Evolutionary conservation across 2,113 vertebrate genomes (phyloP).

Genomic region (Perca flavescens): DNA sequence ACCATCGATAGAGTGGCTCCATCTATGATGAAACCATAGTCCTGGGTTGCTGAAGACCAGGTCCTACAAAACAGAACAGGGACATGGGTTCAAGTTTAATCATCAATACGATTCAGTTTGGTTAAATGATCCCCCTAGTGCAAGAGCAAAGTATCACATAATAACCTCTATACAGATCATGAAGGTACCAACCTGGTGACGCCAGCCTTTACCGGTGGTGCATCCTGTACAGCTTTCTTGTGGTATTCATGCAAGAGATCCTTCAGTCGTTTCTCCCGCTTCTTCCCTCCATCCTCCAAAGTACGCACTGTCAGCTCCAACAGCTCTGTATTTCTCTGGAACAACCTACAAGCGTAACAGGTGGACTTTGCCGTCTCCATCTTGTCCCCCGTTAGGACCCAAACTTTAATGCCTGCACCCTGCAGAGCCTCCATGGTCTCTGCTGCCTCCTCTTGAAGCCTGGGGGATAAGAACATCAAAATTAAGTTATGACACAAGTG

Average conservation of each 20-base stretch:
- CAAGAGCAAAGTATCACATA: background rate
- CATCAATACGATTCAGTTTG: background rate
- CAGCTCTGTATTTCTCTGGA: constrained; percentile 93
- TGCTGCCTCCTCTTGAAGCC: constrained; percentile 94
- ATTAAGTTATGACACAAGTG: background rate
- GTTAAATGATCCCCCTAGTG: background rate
- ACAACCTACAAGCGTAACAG: constrained; percentile 95
- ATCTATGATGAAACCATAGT: constrained; percentile 96
- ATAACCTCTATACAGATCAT: background rate
- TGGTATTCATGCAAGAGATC: constrained; percentile 93
- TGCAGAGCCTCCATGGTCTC: constrained; percentile 96
- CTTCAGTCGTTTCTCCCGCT: constrained; percentile 89
- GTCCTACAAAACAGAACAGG: constrained; percentile 80
- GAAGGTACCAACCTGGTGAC: constrained; percentile 86
- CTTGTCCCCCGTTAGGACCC: constrained; percentile 98
- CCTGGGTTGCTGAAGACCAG: constrained; percentile 88
- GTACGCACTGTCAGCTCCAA: constrained; percentile 91
- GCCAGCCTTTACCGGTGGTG: constrained; percentile 82
- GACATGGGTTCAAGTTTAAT: background rate
- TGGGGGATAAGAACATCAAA: constrained; percentile 48
- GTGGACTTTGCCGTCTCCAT: constrained; percentile 98
- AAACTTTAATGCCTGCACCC: constrained; percentile 94
- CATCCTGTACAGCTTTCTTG: constrained; percentile 90
- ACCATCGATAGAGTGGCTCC: constrained; percentile 93
- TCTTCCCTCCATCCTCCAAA: constrained; percentile 83